Evolutionary conservation across 2,797 vertebrate genomes (phyloP).

Genomic region (Psittacula derbiana): DNA sequence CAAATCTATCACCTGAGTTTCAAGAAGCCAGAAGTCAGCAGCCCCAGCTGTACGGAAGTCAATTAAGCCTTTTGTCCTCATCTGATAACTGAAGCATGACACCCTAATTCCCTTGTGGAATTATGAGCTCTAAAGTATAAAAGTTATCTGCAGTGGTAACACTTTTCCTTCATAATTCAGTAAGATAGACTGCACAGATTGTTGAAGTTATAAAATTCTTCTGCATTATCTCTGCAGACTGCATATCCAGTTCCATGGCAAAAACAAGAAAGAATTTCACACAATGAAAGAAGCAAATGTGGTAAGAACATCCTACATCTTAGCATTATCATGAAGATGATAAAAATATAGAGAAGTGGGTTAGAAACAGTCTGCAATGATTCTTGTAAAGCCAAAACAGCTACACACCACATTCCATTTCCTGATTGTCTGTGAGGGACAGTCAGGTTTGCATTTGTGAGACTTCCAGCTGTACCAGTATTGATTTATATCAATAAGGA

Average conservation of each 20-base stretch:
- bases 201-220: slow-evolving; percentile 1
- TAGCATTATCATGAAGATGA: background rate
- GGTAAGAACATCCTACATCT: background rate
- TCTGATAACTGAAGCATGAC: slow-evolving; percentile 10
- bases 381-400: background rate
- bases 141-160: background rate
- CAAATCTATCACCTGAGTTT: background rate
- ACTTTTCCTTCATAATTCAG: background rate
- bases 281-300: background rate
- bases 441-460: background rate
- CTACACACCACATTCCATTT: background rate
- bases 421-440: background rate
- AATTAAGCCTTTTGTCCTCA: background rate
- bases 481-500: background rate
- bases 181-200: background rate
- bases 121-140: background rate
- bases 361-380: slow-evolving; percentile 5
- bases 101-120: slow-evolving; percentile 2
- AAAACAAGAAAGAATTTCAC: background rate
- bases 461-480: background rate
- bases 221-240: background rate
- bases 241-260: background rate
- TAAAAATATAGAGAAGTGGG: background rate
- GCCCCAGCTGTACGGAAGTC: background rate
- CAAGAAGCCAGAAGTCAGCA: background rate